A percentile compares a stretch with the other conserved stretches of the same genome.
These are phyloP conservation scores for Abramis brama DNA, from an alignment of 2,113 vertebrate species.

Conservation along the genomic window DNA sequence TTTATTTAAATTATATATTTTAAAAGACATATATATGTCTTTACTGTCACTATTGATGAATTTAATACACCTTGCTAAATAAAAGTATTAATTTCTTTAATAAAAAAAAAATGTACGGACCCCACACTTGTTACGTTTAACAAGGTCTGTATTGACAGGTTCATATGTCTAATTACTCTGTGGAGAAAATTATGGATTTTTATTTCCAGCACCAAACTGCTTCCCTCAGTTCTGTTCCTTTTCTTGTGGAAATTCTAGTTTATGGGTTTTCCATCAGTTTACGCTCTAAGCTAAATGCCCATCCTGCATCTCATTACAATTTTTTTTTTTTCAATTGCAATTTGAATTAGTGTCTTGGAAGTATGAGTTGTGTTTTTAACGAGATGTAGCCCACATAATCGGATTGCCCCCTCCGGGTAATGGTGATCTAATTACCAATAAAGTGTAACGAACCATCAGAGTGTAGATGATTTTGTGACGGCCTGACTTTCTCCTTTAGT, in stretches of 20 bases:
- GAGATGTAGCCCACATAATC: conserved; percentile 35
- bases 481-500: conserved; percentile 30
- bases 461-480: conserved; percentile 45
- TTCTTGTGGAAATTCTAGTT: neutral
- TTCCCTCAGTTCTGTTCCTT: neutral
- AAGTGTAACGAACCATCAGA: conserved; percentile 45
- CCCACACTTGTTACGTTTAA: no score
- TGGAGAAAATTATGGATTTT: neutral
- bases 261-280: neutral
- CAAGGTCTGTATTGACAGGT: neutral
- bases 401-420: conserved; percentile 35
- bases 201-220: neutral
- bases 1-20: no score
- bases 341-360: conserved; percentile 11
- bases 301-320: conserved; percentile 11
- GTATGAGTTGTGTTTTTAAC: conserved; percentile 37
- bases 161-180: neutral
- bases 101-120: no score
- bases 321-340: conserved; percentile 1
- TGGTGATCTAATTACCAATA: conserved; percentile 48
- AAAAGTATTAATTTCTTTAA: no score
- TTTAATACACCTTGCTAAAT: no score
- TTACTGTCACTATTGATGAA: no score
- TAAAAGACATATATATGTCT: no score
- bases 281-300: conserved; percentile 1